Evolutionary conservation across 2,888 invertebrate genomes (phyloP), one percentile per base, ranked within the genome.

Genomic region (Drosophila tanythrix): DNA sequence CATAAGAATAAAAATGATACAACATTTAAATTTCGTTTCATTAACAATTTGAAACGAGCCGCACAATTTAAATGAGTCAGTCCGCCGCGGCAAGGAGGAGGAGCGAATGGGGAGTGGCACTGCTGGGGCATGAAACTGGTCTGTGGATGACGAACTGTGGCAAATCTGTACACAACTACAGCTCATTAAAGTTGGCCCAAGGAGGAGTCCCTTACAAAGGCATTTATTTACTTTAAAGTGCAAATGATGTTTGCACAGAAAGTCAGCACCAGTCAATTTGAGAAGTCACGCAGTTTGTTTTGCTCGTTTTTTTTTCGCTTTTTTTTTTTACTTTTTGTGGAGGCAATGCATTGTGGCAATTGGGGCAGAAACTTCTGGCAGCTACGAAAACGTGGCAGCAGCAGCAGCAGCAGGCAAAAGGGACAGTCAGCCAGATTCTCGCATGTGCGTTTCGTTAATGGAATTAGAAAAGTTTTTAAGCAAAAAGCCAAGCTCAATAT

Each of bases 381-480:
- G 43, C 81, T 77, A 70, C 69, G 38, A 68, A 73, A 82, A 80
- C 66, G 75, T 79, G 58, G 79, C 69, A 70, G 46, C 38, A 65
- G 53, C 55, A 38, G 13, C 13, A 31, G 65, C 65, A 70, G 53
- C 35, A 61, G 51, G 52, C 55, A 48, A 73, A 68, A 53, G 66
- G 72, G 69, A 70, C 64, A 56, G 64, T 65, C 56, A 55, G 57
- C 55, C 57, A 64, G 58, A 70, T 64, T 64, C 62, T 82, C 69
- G 89, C 83, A 91, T 87, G 87, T 90, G 90, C 88, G 90, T 83
- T 80, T 81, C 90, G 86, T 90, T 87, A 91, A 91, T 92, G 91
- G 90, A 91, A 91, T 91, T 91, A 91, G 90, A 91, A 91, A 91
- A 91, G 82, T 91, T 91, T 91, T 87, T 80, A 79, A 76, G 80